phyloP scores from a whole-genome alignment of 53 echinoderm and acorn worm species.

The Zoroaster sp. region DNA sequence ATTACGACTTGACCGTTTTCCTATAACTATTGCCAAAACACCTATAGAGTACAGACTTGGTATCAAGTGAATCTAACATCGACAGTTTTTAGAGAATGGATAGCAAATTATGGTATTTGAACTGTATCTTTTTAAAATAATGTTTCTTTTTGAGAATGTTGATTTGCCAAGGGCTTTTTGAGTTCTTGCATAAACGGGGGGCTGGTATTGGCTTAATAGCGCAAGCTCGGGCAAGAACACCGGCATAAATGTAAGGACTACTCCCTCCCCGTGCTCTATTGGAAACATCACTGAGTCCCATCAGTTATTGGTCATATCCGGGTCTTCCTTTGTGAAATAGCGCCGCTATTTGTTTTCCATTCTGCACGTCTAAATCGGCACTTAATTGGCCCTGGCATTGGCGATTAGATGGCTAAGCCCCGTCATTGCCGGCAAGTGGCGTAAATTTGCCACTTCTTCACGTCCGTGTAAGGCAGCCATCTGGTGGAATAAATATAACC shows the following conservation, averaged over 20 bases:
- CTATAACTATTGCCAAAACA: conserved; percentile 32
- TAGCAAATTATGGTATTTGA: neutral
- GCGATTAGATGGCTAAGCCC: conserved; percentile 39
- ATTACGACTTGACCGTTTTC: conserved; percentile 48
- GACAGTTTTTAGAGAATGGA: neutral
- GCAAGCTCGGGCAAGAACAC: neutral
- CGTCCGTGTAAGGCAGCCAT: conserved; percentile 20
- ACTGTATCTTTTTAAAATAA: no score
- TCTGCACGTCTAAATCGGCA: conserved; percentile 41
- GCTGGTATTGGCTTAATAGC: no score
- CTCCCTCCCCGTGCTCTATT: neutral
- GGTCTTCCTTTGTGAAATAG: conserved; percentile 22
- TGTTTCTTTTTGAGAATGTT: no score
- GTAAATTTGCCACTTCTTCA: conserved; percentile 32
- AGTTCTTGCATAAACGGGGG: no score
- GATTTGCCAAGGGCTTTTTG: no score
- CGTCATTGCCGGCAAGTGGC: conserved; percentile 15
- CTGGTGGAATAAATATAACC: conserved; percentile 22
- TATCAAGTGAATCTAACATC: no score
- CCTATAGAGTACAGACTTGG: no score
- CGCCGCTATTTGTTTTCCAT: conserved; percentile 52
- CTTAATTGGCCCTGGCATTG: conserved; percentile 29
- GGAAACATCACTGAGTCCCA: neutral
- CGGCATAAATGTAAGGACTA: neutral
- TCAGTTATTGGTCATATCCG: conserved; percentile 13